phyloP scores from a whole-genome alignment of 2,797 vertebrate species.

The Remorina albescens region DNA sequence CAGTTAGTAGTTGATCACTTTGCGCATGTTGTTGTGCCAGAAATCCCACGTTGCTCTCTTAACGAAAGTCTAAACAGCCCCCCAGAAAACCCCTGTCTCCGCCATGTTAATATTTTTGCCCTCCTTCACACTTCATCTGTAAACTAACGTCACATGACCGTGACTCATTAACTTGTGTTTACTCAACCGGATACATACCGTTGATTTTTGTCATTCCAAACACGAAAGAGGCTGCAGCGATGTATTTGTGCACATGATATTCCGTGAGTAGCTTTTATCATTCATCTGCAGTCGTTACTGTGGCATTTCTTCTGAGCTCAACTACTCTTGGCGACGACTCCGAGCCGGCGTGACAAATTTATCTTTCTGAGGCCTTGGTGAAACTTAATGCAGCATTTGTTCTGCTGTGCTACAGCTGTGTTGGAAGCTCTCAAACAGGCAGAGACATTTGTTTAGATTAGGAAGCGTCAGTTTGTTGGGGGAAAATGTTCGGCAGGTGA shows the following conservation, averaged over 20 bases:
- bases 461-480: constrained; percentile 47
- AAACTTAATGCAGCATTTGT: constrained; percentile 31
- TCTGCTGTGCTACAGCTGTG: constrained; percentile 32
- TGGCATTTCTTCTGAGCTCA: constrained; percentile 10
- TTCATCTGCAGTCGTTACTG: constrained; percentile 12
- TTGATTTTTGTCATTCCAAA: constrained; percentile 65
- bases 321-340: constrained; percentile 10
- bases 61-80: constrained; percentile 70
- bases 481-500: constrained; percentile 47
- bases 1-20: no score
- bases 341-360: constrained; percentile 13
- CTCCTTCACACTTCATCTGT: constrained; percentile 65
- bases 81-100: constrained; percentile 56
- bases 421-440: constrained; percentile 29
- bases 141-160: constrained; percentile 54
- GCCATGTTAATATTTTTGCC: constrained; percentile 58
- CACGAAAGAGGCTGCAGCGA: constrained; percentile 42
- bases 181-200: constrained; percentile 68
- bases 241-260: constrained; percentile 46
- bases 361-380: background rate
- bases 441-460: constrained; percentile 45
- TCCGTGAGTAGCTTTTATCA: constrained; percentile 23
- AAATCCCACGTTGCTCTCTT: constrained; percentile 24
- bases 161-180: constrained; percentile 67
- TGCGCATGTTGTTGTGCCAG: background rate